Evolutionary conservation across 2,888 invertebrate species (phyloP), one percentile per base, ranked within the genome.

Genomic region (Sialis lutaria): DNA sequence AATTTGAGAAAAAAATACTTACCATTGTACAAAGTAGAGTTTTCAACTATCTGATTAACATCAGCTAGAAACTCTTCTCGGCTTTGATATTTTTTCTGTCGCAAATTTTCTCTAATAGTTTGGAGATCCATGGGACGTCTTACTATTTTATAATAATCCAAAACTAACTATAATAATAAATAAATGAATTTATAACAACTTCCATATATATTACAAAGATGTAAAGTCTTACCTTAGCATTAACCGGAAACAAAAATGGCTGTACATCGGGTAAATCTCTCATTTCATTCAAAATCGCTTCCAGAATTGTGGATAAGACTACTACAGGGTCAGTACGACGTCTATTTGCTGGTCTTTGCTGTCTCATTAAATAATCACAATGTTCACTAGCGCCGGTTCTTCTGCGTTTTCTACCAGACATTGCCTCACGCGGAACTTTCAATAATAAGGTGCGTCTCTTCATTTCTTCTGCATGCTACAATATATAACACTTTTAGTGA

Each of bases 41-140:
- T 99, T 59, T 93, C 90, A 0, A 93, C 86, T 54, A 99, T 95
- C 64, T 91, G 90, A 66, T 90, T 88, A 2, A 98, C 86, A 65
- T 99, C 98, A 0, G 84, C 82, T 0, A 98, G 68, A 64, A 97
- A 97, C 55, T 91, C 89, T 61, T 93, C 93, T n/a, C 98, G 74
- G 54, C 86, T 89, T 58, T 89, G 89, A 62, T 99, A 99, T 55
- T 85, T 84, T 55, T 88, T 87, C 60, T 87, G 82, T 0, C 90
- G 70, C 12, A 91, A 67, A 61, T 88, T 88, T 55, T 93, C 95
- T 39, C 95, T 72, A 56, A 99, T 95, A 0, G 88, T 89, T 64
- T 96, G 96, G 46, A 99, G 70, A 63, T 98, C 97, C 91, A 98
- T 97, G 0, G 98, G 98, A 48, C 86, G 76, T 41, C 81, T 78